phyloP scores from a whole-genome alignment of 2,113 vertebrate species.

The Pedionomus torquatus region DNA sequence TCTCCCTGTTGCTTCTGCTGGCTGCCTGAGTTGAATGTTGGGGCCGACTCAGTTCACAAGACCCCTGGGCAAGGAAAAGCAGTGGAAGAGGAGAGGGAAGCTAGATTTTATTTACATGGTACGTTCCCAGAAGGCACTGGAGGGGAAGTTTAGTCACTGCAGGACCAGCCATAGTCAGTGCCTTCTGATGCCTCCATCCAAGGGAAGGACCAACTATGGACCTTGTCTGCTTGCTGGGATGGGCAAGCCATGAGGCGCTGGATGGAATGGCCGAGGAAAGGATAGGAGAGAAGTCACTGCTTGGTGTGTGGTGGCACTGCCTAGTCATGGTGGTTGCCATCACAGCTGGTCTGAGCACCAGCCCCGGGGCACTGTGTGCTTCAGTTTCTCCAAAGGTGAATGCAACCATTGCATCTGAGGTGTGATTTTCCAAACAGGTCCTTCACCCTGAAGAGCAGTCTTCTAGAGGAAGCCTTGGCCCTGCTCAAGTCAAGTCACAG shows the following conservation, averaged over 20 bases:
- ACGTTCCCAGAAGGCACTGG: neutral
- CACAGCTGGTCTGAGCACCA: neutral
- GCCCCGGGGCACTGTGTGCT: rapidly evolving
- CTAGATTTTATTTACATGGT: neutral
- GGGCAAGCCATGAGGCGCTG: neutral
- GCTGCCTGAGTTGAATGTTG: rapidly evolving
- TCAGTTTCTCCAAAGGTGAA: neutral
- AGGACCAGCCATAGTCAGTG: neutral
- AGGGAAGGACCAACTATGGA: neutral
- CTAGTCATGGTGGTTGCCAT: neutral
- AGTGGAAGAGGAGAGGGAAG: neutral
- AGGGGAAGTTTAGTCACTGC: neutral
- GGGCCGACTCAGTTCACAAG: neutral
- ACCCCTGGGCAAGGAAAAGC: neutral
- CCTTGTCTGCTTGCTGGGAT: neutral
- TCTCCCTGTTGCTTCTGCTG: neutral
- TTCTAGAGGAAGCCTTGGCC: neutral
- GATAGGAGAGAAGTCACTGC: neutral
- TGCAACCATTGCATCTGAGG: neutral
- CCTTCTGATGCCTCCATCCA: neutral
- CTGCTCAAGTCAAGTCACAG: neutral
- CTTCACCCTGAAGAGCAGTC: neutral
- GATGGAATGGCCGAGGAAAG: neutral
- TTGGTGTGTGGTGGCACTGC: too few relatives aligned
- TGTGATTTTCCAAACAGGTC: neutral